These are phyloP conservation scores for Syngnathus scovelli DNA, from an alignment of 2,113 vertebrate genomes.

Conservation along the genomic window DNA sequence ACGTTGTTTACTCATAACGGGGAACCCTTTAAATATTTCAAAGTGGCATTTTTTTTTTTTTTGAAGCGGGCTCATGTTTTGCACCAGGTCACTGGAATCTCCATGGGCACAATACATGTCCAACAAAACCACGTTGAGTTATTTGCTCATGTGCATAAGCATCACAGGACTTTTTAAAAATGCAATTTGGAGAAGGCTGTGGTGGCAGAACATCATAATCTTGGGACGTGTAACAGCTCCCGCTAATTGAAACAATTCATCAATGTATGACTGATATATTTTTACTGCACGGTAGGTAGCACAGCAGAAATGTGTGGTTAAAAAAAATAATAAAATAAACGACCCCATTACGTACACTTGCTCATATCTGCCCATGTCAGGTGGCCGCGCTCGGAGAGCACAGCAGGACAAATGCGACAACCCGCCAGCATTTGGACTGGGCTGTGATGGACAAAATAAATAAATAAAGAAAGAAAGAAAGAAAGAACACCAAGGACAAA, in stretches of 20 bases:
- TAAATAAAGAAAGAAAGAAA: not conserved
- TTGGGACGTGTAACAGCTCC: conserved; percentile 10
- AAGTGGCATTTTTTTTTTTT: not conserved
- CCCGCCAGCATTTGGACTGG: not conserved
- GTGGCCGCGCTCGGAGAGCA: not conserved
- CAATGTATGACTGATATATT: conserved; percentile 38
- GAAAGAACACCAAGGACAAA: conserved; percentile 1
- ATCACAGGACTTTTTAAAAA: conserved; percentile 17
- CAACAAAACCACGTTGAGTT: conserved; percentile 5
- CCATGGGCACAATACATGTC: not conserved
- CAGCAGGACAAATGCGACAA: conserved; percentile 4
- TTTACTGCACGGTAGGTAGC: conserved; percentile 18
- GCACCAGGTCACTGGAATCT: not conserved
- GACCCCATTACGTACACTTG: conserved; percentile 23
- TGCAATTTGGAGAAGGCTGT: conserved; percentile 20
- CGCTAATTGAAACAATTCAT: conserved; percentile 53
- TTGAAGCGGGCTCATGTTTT: not conserved
- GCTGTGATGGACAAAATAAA: not conserved
- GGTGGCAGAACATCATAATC: conserved; percentile 13
- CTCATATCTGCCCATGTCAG: conserved; percentile 5
- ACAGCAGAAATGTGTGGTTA: conserved; percentile 17
- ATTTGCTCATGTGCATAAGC: conserved; percentile 17
- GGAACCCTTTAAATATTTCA: not conserved
- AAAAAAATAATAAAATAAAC: conserved; percentile 21
- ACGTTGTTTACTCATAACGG: not conserved